phyloP scores from a whole-genome alignment of 2,888 invertebrate genomes.

The Drosophila percnosoma region DNA sequence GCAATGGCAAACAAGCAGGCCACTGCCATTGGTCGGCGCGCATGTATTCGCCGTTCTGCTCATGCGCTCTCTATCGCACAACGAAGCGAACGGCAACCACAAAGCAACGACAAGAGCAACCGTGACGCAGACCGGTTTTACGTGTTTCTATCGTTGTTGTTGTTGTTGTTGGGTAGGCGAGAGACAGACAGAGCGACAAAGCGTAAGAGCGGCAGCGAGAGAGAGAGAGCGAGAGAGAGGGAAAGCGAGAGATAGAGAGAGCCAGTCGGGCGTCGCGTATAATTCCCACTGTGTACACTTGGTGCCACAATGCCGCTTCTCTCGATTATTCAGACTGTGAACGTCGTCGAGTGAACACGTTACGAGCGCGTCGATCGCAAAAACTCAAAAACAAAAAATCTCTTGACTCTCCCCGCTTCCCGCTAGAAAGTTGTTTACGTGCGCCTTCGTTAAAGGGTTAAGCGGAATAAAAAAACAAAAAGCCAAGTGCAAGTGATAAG shows the following conservation, averaged over 20 bases:
- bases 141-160: slow-evolving; percentile 23
- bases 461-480: background rate
- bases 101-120: slow-evolving; percentile 13
- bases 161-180: slow-evolving; percentile 41
- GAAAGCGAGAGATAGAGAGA: slow-evolving; percentile 24
- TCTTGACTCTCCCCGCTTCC: slow-evolving; percentile 18
- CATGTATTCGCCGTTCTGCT: slow-evolving; percentile 5
- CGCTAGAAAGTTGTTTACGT: slow-evolving; percentile 61
- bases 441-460: slow-evolving; percentile 22
- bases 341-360: slow-evolving; percentile 84
- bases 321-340: slow-evolving; percentile 84
- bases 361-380: slow-evolving; percentile 76
- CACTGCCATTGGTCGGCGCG: slow-evolving; percentile 38
- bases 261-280: slow-evolving; percentile 29
- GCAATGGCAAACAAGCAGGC: slow-evolving; percentile 48
- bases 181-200: slow-evolving; percentile 19
- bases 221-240: slow-evolving; percentile 13
- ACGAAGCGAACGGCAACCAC: slow-evolving; percentile 17
- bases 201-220: slow-evolving; percentile 20
- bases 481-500: slow-evolving; percentile 39
- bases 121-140: slow-evolving; percentile 63
- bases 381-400: slow-evolving; percentile 14
- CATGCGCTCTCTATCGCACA: slow-evolving; percentile 29
- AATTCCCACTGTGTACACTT: slow-evolving; percentile 79
- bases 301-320: slow-evolving; percentile 72